Evolutionary conservation across 2,113 vertebrate species (phyloP).

Genomic region (Anhinga anhinga): DNA sequence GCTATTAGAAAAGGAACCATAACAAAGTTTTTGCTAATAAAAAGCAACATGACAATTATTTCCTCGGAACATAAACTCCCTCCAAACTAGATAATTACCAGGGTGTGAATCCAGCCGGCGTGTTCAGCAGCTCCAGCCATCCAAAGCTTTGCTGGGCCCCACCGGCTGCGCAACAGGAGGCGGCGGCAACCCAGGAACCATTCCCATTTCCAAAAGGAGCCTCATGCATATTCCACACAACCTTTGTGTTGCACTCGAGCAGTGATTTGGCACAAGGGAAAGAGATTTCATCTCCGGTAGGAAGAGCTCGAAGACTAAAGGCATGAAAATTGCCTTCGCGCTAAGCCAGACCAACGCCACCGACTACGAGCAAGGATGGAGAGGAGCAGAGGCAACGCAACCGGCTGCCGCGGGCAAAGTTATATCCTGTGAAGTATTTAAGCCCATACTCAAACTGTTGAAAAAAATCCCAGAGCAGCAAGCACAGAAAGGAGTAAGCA

Average conservation of each 20-base stretch:
- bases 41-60: background rate
- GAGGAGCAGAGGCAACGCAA: background rate
- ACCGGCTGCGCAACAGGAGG: background rate
- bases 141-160: background rate
- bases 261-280: background rate
- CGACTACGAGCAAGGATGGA: background rate
- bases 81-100: background rate
- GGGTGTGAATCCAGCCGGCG: background rate
- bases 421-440: background rate
- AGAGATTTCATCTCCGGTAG: background rate
- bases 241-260: accelerated
- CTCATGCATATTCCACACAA: background rate
- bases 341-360: background rate
- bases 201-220: background rate
- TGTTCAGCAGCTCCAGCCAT: background rate
- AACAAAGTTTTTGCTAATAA: background rate
- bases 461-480: background rate
- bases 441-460: background rate
- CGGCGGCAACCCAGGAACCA: background rate
- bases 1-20: background rate
- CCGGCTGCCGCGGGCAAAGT: accelerated
- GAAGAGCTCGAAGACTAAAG: background rate
- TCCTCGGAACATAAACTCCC: background rate
- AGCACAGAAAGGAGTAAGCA: background rate
- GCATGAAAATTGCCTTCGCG: background rate